Conservation (phyloP, 2,797 vertebrate species). For the Urosaurus nigricauda region DNA sequence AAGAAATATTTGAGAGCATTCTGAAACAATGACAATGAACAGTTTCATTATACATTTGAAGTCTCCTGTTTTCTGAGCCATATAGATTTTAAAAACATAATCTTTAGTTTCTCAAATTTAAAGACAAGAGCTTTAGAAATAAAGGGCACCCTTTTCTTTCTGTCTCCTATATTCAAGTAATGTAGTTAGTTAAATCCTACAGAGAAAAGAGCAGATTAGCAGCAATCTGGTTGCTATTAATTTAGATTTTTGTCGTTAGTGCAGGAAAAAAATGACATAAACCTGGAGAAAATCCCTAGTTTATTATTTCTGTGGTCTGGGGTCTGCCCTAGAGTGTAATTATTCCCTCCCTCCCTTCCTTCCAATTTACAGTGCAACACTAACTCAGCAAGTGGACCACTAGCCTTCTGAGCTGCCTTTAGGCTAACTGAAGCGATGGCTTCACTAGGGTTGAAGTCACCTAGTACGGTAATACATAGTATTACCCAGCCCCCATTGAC, state of each 20-base stretch:
- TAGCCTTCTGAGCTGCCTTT: too few relatives aligned
- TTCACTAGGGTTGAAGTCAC: too few relatives aligned
- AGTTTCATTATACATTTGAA: not conserved
- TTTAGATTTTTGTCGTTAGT: not conserved
- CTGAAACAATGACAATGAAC: not conserved
- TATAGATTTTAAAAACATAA: not conserved
- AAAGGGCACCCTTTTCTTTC: not conserved
- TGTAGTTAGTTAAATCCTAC: not conserved
- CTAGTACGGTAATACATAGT: too few relatives aligned
- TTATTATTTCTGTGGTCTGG: not conserved
- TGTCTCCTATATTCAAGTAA: not conserved
- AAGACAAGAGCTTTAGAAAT: not conserved
- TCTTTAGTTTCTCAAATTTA: not conserved
- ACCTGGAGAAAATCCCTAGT: not conserved
- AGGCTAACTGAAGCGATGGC: too few relatives aligned
- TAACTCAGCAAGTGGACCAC: too few relatives aligned
- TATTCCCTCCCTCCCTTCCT: too few relatives aligned
- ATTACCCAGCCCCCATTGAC: too few relatives aligned
- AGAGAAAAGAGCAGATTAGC: not conserved
- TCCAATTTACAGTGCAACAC: too few relatives aligned
- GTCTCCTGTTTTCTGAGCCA: not conserved
- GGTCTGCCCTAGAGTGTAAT: not conserved
- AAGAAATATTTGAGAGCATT: not conserved
- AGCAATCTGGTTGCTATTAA: not conserved
- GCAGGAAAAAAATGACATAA: not conserved